Conservation (phyloP, 2,797 vertebrate genomes). For the Saxicola maurus region DNA sequence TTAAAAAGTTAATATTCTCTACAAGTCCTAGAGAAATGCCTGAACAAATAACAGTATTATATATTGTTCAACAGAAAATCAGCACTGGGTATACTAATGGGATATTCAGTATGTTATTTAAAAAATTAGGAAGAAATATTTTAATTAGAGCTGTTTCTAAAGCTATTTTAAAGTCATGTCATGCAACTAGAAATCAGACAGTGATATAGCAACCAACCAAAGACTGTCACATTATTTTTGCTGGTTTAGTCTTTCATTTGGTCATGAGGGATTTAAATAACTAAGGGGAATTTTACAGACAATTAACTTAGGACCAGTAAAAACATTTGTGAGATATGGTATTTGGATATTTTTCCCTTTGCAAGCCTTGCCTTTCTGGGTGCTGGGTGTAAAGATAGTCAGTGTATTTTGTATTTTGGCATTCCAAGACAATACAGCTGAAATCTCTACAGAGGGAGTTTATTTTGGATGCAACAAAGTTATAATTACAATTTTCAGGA, state of each 20-base stretch:
- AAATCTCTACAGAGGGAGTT: not conserved
- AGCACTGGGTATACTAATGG: not conserved
- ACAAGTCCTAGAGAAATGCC: not conserved
- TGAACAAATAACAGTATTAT: not conserved
- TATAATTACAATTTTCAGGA: not conserved
- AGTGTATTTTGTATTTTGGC: accelerated
- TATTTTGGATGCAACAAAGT: not conserved
- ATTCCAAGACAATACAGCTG: not conserved
- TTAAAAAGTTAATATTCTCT: not conserved
- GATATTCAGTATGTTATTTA: not conserved
- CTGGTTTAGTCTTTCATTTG: not conserved
- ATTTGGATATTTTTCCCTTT: not conserved
- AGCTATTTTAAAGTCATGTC: not conserved
- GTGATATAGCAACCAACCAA: not conserved
- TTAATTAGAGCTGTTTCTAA: not conserved
- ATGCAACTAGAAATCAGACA: not conserved
- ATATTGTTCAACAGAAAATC: not conserved
- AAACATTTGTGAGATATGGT: accelerated
- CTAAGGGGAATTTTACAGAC: not conserved
- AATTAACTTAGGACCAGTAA: not conserved
- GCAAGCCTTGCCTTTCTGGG: not conserved
- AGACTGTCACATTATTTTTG: not conserved
- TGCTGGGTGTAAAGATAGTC: not conserved
- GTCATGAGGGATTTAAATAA: not conserved
- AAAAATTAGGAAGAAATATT: not conserved